Evolutionary conservation across 2,888 invertebrate genomes (phyloP).

Genomic region (Timema podura): DNA sequence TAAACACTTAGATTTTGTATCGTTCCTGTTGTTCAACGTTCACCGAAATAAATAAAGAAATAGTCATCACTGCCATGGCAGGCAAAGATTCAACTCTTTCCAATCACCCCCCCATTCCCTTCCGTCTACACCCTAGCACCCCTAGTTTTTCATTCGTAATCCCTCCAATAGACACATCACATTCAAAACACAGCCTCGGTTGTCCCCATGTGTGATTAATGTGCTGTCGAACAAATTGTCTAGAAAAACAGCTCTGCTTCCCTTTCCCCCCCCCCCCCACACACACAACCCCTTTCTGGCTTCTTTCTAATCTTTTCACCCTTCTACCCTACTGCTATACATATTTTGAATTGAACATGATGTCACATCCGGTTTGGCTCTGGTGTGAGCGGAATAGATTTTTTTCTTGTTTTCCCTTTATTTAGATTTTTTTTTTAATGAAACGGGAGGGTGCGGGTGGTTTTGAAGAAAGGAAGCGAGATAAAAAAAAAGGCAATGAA

Average conservation of each 20-base stretch:
- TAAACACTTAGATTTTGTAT: no score
- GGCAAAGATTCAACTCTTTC: neutral
- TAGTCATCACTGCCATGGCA: no score
- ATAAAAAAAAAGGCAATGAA: constrained; percentile 19
- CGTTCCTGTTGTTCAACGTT: no score
- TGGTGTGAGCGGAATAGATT: constrained; percentile 14
- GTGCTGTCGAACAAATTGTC: constrained; percentile 39
- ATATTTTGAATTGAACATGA: constrained; percentile 30
- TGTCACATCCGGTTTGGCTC: constrained; percentile 28
- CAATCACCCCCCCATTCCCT: neutral
- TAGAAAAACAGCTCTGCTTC: constrained; percentile 35
- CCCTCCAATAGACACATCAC: constrained; percentile 14
- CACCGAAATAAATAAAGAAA: no score
- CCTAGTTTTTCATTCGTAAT: no score
- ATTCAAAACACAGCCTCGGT: neutral
- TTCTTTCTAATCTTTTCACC: constrained; percentile 29
- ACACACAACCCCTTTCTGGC: constrained; percentile 15
- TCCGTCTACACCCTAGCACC: neutral
- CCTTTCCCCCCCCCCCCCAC: constrained; percentile 25
- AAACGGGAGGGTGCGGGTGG: no score
- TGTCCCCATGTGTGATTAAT: constrained; percentile 36
- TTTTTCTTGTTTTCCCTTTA: no score
- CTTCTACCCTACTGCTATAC: constrained; percentile 26
- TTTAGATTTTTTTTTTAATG: no score
- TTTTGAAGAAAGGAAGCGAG: no score